Percentiles rank a stretch among this genome's conserved stretches.
phyloP scores from a whole-genome alignment of 2,797 vertebrate species.

The Eulemur albifrons region DNA sequence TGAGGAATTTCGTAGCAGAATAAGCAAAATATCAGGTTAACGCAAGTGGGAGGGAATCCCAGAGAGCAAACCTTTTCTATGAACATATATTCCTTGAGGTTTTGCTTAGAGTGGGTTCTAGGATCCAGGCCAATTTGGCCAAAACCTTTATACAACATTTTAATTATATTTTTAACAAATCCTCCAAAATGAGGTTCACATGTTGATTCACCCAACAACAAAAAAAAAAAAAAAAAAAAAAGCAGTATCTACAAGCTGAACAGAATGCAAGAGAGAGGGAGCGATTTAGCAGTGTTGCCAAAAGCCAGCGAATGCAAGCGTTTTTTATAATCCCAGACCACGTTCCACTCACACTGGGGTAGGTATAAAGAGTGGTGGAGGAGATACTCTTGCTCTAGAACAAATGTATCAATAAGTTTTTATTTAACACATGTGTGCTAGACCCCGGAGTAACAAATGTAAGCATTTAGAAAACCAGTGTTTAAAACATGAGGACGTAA shows the following conservation, averaged over 20 bases:
- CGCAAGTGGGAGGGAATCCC: conserved; percentile 83
- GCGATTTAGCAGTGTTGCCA: conserved; percentile 45
- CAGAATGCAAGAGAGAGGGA: conserved; percentile 47
- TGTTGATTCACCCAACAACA: conserved; percentile 79
- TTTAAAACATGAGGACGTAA: neutral
- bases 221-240: neutral
- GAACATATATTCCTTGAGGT: conserved; percentile 84
- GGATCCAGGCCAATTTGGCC: conserved; percentile 85
- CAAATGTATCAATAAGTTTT: neutral
- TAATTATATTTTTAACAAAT: conserved; percentile 87
- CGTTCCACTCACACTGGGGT: neutral
- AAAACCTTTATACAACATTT: conserved; percentile 80
- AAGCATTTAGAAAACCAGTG: neutral
- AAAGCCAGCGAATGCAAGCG: conserved; percentile 1
- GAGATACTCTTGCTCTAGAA: neutral
- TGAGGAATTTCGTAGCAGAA: conserved; percentile 85
- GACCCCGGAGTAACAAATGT: neutral
- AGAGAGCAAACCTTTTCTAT: conserved; percentile 78
- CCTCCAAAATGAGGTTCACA: conserved; percentile 81
- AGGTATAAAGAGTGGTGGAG: neutral
- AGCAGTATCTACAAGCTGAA: conserved; percentile 58
- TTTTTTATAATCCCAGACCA: neutral
- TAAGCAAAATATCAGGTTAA: conserved; percentile 87
- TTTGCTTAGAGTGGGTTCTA: conserved; percentile 84
- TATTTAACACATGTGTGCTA: neutral